phyloP scores from a whole-genome alignment of 2,797 vertebrate species.

The Chiroxiphia lanceolata region DNA sequence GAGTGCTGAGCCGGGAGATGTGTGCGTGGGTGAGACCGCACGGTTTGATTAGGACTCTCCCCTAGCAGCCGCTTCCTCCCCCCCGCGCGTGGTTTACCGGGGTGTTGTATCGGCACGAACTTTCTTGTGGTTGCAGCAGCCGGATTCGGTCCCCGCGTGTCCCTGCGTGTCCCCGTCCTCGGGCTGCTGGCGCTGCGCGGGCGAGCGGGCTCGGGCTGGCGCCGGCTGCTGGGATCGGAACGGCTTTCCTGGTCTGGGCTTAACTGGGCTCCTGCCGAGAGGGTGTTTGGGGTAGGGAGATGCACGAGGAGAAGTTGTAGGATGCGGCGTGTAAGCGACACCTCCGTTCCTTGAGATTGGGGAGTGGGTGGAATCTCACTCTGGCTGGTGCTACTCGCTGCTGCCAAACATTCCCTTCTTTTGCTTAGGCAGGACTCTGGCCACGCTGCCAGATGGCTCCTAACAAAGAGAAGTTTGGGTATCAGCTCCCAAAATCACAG shows the following conservation, averaged over 20 bases:
- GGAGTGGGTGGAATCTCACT: neutral
- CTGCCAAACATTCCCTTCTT: neutral
- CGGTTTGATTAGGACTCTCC: constrained; percentile 1
- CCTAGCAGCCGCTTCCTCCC: neutral
- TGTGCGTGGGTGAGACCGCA: neutral
- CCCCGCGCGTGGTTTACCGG: neutral
- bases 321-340: neutral
- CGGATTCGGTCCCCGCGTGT: neutral
- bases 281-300: neutral
- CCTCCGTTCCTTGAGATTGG: neutral
- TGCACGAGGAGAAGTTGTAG: neutral
- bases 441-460: neutral
- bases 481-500: neutral
- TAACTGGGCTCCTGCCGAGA: neutral
- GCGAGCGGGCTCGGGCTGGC: neutral
- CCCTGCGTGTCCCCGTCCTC: neutral
- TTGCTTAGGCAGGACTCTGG: neutral
- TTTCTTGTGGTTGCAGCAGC: constrained; percentile 2
- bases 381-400: neutral
- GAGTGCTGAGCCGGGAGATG: constrained; percentile 7
- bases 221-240: neutral
- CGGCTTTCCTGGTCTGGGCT: neutral
- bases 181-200: neutral
- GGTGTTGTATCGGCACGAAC: neutral
- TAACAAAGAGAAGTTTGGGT: neutral